Percentiles rank a stretch among this genome's conserved stretches.
phyloP scores from a whole-genome alignment of 2,888 invertebrate genomes.

The Aromia moschata region DNA sequence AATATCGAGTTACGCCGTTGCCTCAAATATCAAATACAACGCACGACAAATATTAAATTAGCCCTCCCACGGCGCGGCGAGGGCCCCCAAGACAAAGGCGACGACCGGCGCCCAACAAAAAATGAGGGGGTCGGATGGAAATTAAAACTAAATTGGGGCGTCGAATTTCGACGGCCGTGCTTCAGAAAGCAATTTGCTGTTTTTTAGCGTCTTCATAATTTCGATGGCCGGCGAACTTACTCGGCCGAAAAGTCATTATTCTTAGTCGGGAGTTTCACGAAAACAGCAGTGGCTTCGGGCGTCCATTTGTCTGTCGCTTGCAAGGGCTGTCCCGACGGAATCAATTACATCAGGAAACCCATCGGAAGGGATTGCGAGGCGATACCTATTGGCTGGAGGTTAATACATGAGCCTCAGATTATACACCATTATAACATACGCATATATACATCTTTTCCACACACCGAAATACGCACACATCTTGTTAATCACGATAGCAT shows the following conservation, averaged over 20 bases:
- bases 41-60: slow-evolving; percentile 37
- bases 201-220: slow-evolving; percentile 43
- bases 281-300: slow-evolving; percentile 30
- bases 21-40: slow-evolving; percentile 39
- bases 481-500: too few relatives aligned
- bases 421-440: too few relatives aligned
- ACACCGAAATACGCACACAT: too few relatives aligned
- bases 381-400: not conserved
- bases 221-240: slow-evolving; percentile 30
- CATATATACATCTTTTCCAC: too few relatives aligned
- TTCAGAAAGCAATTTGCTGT: slow-evolving; percentile 39
- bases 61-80: slow-evolving; percentile 30
- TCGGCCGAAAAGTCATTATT: slow-evolving; percentile 35
- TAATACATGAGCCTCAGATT: too few relatives aligned
- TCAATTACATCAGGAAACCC: slow-evolving; percentile 24
- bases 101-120: slow-evolving; percentile 15
- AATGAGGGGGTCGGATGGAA: slow-evolving; percentile 26
- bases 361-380: slow-evolving; percentile 32
- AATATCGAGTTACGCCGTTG: slow-evolving; percentile 40
- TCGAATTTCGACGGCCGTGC: slow-evolving; percentile 35
- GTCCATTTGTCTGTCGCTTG: slow-evolving; percentile 36
- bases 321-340: slow-evolving; percentile 27
- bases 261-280: slow-evolving; percentile 37
- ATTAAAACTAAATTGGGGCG: slow-evolving; percentile 41
- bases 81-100: slow-evolving; percentile 24